Evolutionary conservation across 2,113 vertebrate species (phyloP).

Genomic region (Microcebus tavaratra): DNA sequence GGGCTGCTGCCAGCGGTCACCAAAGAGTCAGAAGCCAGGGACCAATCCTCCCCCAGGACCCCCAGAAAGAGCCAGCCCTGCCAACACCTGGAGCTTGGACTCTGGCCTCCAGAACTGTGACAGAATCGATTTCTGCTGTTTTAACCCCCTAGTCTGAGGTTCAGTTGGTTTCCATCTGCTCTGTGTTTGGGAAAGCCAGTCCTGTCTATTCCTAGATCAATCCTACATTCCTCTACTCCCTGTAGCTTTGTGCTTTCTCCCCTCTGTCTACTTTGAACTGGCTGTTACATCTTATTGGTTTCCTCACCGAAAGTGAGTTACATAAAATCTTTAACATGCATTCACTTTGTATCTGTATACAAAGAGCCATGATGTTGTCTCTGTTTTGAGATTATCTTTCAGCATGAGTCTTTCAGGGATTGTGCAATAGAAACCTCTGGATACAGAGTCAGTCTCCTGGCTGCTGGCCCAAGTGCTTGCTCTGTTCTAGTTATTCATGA

Average conservation of each 20-base stretch:
- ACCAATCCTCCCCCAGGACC: not conserved
- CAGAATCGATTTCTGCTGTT: rapidly evolving
- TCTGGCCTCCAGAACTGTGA: not conserved
- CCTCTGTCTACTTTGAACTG: not conserved
- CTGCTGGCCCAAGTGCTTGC: not conserved
- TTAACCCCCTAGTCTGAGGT: too few relatives aligned
- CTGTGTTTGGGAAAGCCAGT: not conserved
- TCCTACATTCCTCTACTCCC: rapidly evolving
- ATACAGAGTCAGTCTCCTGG: not conserved
- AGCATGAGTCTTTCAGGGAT: not conserved
- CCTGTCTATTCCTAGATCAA: rapidly evolving
- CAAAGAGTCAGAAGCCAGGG: not conserved
- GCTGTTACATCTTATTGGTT: not conserved
- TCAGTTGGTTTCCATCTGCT: rapidly evolving
- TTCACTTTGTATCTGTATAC: rapidly evolving
- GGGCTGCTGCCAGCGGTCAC: not conserved
- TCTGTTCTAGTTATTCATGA: not conserved
- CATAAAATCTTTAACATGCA: rapidly evolving
- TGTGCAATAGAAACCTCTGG: not conserved
- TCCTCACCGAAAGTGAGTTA: not conserved
- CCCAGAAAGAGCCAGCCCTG: not conserved
- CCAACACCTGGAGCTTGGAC: not conserved
- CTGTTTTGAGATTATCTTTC: too few relatives aligned
- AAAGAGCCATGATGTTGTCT: not conserved
- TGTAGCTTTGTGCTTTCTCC: rapidly evolving